Percentiles rank a stretch among this genome's conserved stretches.
These are phyloP conservation scores for Neomonachus schauinslandi DNA, from an alignment of 2,113 vertebrate genomes.

Conservation along the genomic window DNA sequence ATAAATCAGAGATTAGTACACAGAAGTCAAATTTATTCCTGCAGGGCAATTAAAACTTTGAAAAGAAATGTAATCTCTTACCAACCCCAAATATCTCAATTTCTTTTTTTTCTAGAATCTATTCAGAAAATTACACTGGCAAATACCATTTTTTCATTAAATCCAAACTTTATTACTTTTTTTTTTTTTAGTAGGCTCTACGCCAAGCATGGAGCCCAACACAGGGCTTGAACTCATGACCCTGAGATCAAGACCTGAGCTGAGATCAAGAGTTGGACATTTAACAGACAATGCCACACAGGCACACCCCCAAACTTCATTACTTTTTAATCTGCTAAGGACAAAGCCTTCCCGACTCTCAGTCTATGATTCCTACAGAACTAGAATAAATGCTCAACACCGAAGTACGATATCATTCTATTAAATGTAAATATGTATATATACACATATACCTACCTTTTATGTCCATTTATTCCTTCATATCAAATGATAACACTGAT, in stretches of 20 bases:
- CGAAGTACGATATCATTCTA: neutral
- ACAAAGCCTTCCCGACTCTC: neutral
- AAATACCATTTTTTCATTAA: slow-evolving; percentile 41
- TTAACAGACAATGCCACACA: neutral
- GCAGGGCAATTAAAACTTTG: neutral
- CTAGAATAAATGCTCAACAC: neutral
- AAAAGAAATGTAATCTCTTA: slow-evolving; percentile 44
- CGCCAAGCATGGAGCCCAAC: neutral
- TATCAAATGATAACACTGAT: neutral
- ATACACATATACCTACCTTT: neutral
- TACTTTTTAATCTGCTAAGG: neutral
- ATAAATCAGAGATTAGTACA: slow-evolving; percentile 10
- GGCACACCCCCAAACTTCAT: neutral
- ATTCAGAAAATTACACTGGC: neutral
- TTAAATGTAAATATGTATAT: neutral
- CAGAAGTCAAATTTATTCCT: neutral
- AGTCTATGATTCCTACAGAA: slow-evolving; percentile 25
- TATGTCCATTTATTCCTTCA: neutral
- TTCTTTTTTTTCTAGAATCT: neutral
- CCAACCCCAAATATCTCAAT: neutral
- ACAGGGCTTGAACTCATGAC: neutral
- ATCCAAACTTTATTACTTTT: slow-evolving; percentile 12
- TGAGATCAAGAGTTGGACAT: neutral
- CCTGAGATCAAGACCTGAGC: neutral
- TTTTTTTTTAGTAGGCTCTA: neutral